These are phyloP conservation scores for Chaetodon trifascialis DNA, from an alignment of 2,113 vertebrate species.

Conservation along the genomic window DNA sequence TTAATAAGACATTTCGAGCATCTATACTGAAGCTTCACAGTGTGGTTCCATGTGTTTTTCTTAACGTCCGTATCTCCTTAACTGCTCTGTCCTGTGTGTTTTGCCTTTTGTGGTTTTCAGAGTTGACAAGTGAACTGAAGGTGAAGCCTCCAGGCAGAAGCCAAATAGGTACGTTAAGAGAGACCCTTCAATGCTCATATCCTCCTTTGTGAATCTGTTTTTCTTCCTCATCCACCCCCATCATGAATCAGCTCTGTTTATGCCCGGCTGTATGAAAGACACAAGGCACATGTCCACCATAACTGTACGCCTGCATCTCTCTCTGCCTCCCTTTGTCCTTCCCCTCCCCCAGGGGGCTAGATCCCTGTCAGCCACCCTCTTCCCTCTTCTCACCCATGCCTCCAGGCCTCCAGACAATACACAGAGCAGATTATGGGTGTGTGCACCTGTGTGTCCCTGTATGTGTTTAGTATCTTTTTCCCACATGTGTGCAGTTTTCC, in stretches of 20 bases:
- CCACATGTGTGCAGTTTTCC: background rate
- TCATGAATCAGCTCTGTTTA: background rate
- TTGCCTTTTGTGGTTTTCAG: slow-evolving; percentile 71
- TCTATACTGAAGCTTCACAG: background rate
- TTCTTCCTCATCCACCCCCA: background rate
- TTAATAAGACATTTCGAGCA: slow-evolving; percentile 13
- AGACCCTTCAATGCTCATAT: background rate
- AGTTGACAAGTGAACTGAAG: slow-evolving; percentile 83
- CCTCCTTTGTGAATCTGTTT: background rate
- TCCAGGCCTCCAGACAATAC: slow-evolving; percentile 22
- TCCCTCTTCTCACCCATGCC: slow-evolving; percentile 18
- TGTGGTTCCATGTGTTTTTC: background rate
- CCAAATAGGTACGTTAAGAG: slow-evolving; percentile 78
- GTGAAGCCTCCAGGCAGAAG: slow-evolving; percentile 79
- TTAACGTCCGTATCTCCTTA: background rate
- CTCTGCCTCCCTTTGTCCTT: slow-evolving; percentile 4
- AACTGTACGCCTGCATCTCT: slow-evolving; percentile 21
- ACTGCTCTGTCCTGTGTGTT: background rate
- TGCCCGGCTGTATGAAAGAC: background rate
- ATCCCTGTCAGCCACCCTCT: slow-evolving; percentile 39
- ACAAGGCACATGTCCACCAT: slow-evolving; percentile 7
- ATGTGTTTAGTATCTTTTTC: background rate
- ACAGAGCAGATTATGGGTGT: background rate
- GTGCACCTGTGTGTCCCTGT: background rate
- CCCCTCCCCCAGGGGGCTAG: slow-evolving; percentile 37